Evolutionary conservation across 1,140 invertebrate genomes (phyloP).

Genomic region (Drosophila nannoptera): DNA sequence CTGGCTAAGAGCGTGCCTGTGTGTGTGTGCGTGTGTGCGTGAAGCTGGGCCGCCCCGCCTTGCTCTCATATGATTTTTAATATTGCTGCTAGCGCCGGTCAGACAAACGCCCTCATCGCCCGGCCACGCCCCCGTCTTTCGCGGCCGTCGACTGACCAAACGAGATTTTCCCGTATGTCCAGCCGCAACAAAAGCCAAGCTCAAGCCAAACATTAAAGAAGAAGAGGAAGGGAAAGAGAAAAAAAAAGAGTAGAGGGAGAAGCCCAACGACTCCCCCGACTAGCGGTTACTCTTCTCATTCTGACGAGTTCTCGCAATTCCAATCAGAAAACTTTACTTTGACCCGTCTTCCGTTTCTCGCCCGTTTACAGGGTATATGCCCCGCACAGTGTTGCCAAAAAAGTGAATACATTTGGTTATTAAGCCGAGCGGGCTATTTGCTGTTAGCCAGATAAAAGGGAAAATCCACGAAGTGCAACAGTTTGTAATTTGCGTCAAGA

Average conservation of each 20-base stretch:
- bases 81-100: slow-evolving; percentile 41
- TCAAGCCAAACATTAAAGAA: slow-evolving; percentile 5
- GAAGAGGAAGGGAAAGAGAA: not conserved
- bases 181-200: slow-evolving; percentile 28
- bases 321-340: too few species aligned
- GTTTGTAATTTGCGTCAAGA: slow-evolving; percentile 48
- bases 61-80: slow-evolving; percentile 64
- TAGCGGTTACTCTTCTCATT: not conserved
- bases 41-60: slow-evolving; percentile 12
- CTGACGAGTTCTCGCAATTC: not conserved
- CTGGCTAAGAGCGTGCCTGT: too few species aligned
- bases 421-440: too few species aligned
- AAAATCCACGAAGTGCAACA: slow-evolving; percentile 34
- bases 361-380: too few species aligned
- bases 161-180: slow-evolving; percentile 9
- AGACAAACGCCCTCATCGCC: slow-evolving; percentile 1
- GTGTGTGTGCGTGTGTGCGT: too few species aligned
- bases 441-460: not conserved
- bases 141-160: slow-evolving; percentile 22
- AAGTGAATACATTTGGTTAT: too few species aligned
- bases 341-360: too few species aligned
- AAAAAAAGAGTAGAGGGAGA: not conserved
- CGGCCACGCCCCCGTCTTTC: not conserved
- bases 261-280: not conserved
- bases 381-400: too few species aligned